Base-by-base conservation (phyloP, 1,140 invertebrate genomes). In the Euschistus heros region DNA sequence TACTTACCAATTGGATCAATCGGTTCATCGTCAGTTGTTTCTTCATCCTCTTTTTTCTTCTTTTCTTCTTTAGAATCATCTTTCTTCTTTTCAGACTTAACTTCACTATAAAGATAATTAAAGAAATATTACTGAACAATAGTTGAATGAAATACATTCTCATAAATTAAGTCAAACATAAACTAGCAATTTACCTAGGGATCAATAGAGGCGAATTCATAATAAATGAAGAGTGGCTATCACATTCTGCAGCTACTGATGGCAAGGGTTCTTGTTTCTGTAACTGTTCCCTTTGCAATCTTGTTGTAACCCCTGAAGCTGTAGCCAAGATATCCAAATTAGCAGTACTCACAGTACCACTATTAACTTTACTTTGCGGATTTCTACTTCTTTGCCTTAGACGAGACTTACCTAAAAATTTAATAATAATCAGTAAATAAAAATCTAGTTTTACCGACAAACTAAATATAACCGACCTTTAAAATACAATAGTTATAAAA, bases 251-350 rank as follows among this genome's bases (percentile, higher is more conserved):
- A 20, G 59, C 17, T 18, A 18, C 27, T 8, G 37, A 33, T 61
- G 65, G 63, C 22, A 63, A 63, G 14, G 64, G 64, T 63, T 72
- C 71, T 65, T 71, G 72, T 69, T 85, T 85, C 68, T 85, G 82
- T 69, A 86, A 84, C 72, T 87, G 87, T 69, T 88, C 87, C 7
- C 88, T 80, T 76, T 90, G 88, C 68, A 91, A 76, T 63, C 88
- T 79, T 5, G 88, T 89, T 68, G 86, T 89, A 8, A 89, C 87
- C 26, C 76, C 76, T 69, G 70, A 66, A 6, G 64, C 67, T 60
- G 66, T 71, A 46, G 66, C 67, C 20, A 71, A 63, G 2, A 71
- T 66, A 66, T 65, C 68, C 10, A 60, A n/a, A 50, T 59, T 64
- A 61, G 22, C 63, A 18, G 59, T 65, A 44, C 50, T 17, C 27